Evolutionary conservation across 23 tunicate species (phyloP), one percentile per base, ranked within the genome.

Genomic region (Halocynthia roretzi): DNA sequence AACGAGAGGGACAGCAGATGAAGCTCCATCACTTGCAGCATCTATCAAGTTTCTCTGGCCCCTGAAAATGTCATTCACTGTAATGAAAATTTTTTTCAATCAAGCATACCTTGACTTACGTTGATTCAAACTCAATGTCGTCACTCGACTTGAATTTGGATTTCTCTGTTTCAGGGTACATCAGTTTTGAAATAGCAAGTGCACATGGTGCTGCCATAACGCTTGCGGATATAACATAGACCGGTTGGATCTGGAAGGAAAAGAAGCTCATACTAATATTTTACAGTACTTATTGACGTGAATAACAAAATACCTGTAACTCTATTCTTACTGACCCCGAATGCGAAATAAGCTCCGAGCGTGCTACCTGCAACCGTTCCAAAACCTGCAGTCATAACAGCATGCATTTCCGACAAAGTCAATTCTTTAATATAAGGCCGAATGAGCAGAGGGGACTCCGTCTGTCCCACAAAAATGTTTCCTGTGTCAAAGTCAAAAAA

Each of bases 151-250:
- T 56, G 77, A 91, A 91, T 68, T 91, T 91, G n/a, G 97, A 91
- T 50, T 80, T 77, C 75, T 85, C 81, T 17, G 97, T 91, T 77
- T 93, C 99, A 5, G 99, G 99, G 72, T 84, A 88, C 51, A 75
- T 81, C 58, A 94, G 55, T 65, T 94, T 94, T 40, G 91, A 65
- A 20, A 89, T 71, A 49, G 87, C 95, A 15, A 94, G 76, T 7
- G 99, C 95, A 77, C 95, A 90, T 14, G 99, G 99, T 21, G 99
- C 91, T 10, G 99, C 94, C 99, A 94, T 94, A 31, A 94, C 82
- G 58, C 91, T 84, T 8, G 91, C 95, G 10, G 95, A 84, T 68
- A 94, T 84, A 15, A 88, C 86, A 54, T 88, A 84, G 10, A 84
- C 89, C 0, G 95, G 72, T 77, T 85, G 83, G 63, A 91, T 91